A percentile compares a stretch with the other conserved stretches of the same genome.
Evolutionary conservation across 2,797 vertebrate species (phyloP).

Genomic region (Pelodytes ibericus): DNA sequence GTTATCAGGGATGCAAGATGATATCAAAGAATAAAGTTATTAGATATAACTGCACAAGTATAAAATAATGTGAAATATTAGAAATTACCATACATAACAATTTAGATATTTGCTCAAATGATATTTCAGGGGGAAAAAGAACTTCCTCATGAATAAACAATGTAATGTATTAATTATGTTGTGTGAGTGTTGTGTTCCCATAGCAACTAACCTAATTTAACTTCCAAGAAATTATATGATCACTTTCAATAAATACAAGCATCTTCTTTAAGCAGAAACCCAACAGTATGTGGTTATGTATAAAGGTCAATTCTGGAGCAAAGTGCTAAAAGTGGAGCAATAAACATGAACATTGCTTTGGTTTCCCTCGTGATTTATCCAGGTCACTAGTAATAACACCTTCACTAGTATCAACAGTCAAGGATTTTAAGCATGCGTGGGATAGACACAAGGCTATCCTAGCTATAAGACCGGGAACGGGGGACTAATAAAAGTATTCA

Average conservation of each 20-base stretch:
- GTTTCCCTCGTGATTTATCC: too few relatives aligned
- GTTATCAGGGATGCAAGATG: not conserved
- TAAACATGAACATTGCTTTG: too few relatives aligned
- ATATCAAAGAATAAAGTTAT: not conserved
- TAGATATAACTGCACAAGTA: not conserved
- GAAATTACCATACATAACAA: conserved; percentile 22
- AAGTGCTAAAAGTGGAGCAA: too few relatives aligned
- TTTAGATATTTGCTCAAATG: conserved; percentile 25
- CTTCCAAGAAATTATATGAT: conserved; percentile 8
- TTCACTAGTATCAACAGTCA: too few relatives aligned
- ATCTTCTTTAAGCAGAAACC: too few relatives aligned
- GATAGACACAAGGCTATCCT: too few relatives aligned
- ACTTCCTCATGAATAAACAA: conserved; percentile 30
- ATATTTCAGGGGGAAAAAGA: conserved; percentile 12
- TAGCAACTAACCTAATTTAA: conserved; percentile 16
- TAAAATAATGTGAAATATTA: conserved; percentile 34
- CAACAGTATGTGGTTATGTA: too few relatives aligned
- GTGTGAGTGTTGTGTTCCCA: conserved; percentile 26
- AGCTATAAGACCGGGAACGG: too few relatives aligned
- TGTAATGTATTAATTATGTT: conserved; percentile 27
- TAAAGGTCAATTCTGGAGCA: too few relatives aligned
- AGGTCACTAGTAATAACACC: too few relatives aligned
- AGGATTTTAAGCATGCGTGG: too few relatives aligned
- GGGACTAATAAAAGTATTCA: too few relatives aligned
- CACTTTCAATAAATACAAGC: not conserved